These are phyloP conservation scores for Epinephelus moara DNA, from an alignment of 2,113 vertebrate genomes.

Conservation along the genomic window DNA sequence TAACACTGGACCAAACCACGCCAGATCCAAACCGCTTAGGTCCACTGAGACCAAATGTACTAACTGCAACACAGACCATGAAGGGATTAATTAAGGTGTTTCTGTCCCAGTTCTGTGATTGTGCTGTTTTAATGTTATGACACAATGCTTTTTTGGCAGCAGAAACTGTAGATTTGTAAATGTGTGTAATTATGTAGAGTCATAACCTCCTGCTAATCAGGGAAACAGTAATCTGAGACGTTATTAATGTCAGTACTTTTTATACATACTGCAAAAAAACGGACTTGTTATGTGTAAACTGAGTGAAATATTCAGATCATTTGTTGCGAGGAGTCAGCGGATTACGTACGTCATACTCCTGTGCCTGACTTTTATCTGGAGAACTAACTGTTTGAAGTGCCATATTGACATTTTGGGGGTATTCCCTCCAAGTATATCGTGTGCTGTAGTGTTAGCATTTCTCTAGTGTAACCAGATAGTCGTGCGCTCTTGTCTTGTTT, in stretches of 20 bases:
- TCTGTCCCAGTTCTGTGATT: constrained; percentile 37
- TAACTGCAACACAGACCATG: constrained; percentile 51
- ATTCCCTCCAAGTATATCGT: constrained; percentile 4
- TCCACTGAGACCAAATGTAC: constrained; percentile 57
- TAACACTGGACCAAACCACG: constrained; percentile 40
- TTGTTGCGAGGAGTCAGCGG: not conserved
- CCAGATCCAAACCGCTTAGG: constrained; percentile 31
- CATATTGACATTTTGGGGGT: constrained; percentile 61
- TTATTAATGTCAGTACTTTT: constrained; percentile 10
- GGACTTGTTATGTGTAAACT: not conserved
- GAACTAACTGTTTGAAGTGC: constrained; percentile 67
- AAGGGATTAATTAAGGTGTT: constrained; percentile 53
- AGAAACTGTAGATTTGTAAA: constrained; percentile 52
- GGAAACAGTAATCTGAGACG: constrained; percentile 17
- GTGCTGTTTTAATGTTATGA: constrained; percentile 24
- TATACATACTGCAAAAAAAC: constrained; percentile 31
- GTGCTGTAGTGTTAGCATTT: constrained; percentile 31
- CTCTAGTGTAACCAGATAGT: constrained; percentile 12
- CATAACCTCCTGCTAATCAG: constrained; percentile 41
- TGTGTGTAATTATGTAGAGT: constrained; percentile 29
- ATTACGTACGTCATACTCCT: not conserved
- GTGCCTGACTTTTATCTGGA: constrained; percentile 34
- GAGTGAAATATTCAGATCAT: not conserved
- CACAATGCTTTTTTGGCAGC: constrained; percentile 22
- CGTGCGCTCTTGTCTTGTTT: constrained; percentile 24